Evolutionary conservation across 2,888 invertebrate genomes (phyloP).

Genomic region (Blomia tropicalis): DNA sequence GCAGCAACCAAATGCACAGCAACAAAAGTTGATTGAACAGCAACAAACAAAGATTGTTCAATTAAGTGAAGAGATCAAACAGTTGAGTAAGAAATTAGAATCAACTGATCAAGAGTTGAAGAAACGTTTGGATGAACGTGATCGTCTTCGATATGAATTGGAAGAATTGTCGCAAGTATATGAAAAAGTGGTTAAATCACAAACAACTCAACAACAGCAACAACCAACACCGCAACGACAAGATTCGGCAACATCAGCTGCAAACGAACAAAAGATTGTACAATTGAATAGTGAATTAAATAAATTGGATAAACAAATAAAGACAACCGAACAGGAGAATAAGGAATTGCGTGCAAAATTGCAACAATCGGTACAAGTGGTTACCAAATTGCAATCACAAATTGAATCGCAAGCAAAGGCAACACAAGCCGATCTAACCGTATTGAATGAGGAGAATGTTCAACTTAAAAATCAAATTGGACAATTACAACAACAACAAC

Average conservation of each 20-base stretch:
- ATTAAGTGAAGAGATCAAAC: slow-evolving; percentile 25
- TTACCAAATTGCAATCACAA: slow-evolving; percentile 29
- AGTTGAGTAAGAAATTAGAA: slow-evolving; percentile 25
- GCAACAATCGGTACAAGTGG: slow-evolving; percentile 29
- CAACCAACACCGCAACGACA: slow-evolving; percentile 9
- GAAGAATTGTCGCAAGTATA: slow-evolving; percentile 25
- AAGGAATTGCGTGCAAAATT: slow-evolving; percentile 29
- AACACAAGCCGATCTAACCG: slow-evolving; percentile 24
- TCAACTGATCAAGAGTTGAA: slow-evolving; percentile 21
- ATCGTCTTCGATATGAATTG: slow-evolving; percentile 23
- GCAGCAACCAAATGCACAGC: background rate
- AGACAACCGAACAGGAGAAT: slow-evolving; percentile 28
- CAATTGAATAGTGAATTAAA: slow-evolving; percentile 28
- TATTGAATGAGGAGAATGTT: slow-evolving; percentile 28
- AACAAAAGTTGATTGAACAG: slow-evolving; percentile 12
- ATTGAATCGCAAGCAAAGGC: slow-evolving; percentile 6
- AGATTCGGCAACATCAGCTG: background rate
- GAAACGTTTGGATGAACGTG: slow-evolving; percentile 24
- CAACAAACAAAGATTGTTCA: slow-evolving; percentile 19
- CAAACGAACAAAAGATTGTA: slow-evolving; percentile 25
- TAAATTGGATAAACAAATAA: slow-evolving; percentile 28
- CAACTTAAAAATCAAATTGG: slow-evolving; percentile 25
- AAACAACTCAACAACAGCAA: background rate
- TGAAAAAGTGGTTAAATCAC: slow-evolving; percentile 16
- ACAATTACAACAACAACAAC: background rate